These are phyloP conservation scores for Mesochorus sp. DNA, from an alignment of 2,888 invertebrate species.

Conservation along the genomic window DNA sequence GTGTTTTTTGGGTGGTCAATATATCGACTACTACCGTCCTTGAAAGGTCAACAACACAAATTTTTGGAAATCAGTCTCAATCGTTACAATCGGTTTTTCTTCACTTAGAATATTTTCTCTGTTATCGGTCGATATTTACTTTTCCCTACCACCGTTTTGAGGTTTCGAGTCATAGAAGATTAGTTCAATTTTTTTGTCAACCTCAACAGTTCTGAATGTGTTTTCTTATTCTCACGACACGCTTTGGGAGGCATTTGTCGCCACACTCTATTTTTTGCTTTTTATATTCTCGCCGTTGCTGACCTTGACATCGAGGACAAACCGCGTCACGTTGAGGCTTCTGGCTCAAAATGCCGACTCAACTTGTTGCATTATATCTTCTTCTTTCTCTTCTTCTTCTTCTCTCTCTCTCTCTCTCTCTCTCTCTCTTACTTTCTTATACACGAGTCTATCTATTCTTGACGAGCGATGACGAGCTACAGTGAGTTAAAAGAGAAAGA, in stretches of 20 bases:
- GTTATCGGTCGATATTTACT: no score
- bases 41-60: no score
- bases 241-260: constrained; percentile 1
- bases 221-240: no score
- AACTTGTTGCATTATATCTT: constrained; percentile 44
- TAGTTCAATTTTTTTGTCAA: no score
- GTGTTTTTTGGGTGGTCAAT: no score
- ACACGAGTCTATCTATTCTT: not conserved
- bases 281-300: not conserved
- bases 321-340: constrained; percentile 23
- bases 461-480: not conserved
- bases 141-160: no score
- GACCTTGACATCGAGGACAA: constrained; percentile 40
- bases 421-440: not conserved
- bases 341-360: constrained; percentile 24
- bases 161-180: no score
- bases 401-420: constrained; percentile 9
- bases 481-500: not conserved
- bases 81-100: no score
- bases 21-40: no score
- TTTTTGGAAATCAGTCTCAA: no score
- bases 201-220: no score
- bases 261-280: not conserved
- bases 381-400: not conserved
- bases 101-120: no score